phyloP scores from a whole-genome alignment of 2,113 vertebrate genomes.

The Grantiella picta region DNA sequence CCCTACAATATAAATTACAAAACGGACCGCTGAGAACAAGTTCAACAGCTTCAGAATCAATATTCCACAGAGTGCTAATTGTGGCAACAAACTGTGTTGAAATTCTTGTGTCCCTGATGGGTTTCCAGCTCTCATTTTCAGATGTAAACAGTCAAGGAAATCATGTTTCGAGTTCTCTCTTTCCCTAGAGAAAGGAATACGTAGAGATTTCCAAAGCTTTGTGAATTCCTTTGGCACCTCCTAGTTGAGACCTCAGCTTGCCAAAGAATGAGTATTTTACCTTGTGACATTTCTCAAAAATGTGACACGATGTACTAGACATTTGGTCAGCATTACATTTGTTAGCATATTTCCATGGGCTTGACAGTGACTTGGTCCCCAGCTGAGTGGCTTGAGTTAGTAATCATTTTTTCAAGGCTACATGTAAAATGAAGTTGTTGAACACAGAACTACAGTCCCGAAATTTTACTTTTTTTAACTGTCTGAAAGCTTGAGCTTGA shows the following conservation, averaged over 20 bases:
- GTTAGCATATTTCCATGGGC: background rate
- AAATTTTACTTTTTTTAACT: background rate
- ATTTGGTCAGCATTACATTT: background rate
- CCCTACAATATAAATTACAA: background rate
- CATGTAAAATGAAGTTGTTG: background rate
- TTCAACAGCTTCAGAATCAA: background rate
- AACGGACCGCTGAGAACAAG: background rate
- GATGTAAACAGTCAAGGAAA: background rate
- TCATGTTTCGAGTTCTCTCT: background rate
- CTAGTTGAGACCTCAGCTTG: background rate
- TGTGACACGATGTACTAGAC: background rate
- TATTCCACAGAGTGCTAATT: background rate
- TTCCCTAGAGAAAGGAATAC: background rate
- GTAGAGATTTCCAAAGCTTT: background rate
- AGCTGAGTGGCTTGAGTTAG: background rate
- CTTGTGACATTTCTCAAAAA: slow-evolving; percentile 6
- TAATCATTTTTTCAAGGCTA: background rate
- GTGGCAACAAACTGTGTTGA: background rate
- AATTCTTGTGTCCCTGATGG: background rate
- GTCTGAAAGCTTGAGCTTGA: background rate
- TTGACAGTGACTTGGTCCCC: background rate
- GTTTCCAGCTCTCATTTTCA: slow-evolving; percentile 3
- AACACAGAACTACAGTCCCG: background rate
- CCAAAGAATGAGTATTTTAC: slow-evolving; percentile 45
- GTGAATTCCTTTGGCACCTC: slow-evolving; percentile 33